Evolutionary conservation across 2,797 vertebrate species (phyloP), one percentile per base, ranked within the genome.

Genomic region (Chaenodraco wilsoni): DNA sequence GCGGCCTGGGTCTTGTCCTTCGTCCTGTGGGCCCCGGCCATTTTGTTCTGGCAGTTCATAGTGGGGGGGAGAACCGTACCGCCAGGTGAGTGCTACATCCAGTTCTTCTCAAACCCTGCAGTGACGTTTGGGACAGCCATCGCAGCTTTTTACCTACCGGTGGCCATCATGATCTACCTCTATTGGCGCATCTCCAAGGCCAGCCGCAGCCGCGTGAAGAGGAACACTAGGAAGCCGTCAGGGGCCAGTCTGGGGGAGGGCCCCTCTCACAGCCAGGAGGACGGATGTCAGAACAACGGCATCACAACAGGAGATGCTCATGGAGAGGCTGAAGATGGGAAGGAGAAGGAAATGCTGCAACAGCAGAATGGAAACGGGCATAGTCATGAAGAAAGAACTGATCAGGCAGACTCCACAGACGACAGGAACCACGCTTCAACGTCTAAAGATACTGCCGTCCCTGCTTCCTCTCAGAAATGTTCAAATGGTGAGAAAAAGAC

Each of bases 11-110:
- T 98, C 62, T 87, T 99, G 85, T 99, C 98, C 69, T 99, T 99
- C 54, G 75, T 98, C 83, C 94, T 99, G 72, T 99, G 98, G 98
- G 98, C 96, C 0, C 97, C 98, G 0, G 97, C 98, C 74, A 99
- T 99, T 85, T 91, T 99, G 65, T 99, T 99, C 91, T 99, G 98
- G 98, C 97, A 98, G 93, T 99, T 99, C 78, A 93, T 98, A 66
- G 96, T 96, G 1, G 97, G 97, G 1, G 88, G 94, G 66, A 95
- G 97, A 90, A 97, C 96, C 0, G 97, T 98, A 48, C 92, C 93
- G 0, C 86, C 93, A 48, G 81, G 78, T 49, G 81, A 96, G 64
- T 99, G 98, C 87, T 96, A 95, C 92, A 98, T 98, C 86, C 97
- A 99, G 93, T 99, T 99, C 90, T 96, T 99, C 90, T 98, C 96